Conservation (phyloP, 2,888 invertebrate species). For the Lycocerus yunnanus region DNA sequence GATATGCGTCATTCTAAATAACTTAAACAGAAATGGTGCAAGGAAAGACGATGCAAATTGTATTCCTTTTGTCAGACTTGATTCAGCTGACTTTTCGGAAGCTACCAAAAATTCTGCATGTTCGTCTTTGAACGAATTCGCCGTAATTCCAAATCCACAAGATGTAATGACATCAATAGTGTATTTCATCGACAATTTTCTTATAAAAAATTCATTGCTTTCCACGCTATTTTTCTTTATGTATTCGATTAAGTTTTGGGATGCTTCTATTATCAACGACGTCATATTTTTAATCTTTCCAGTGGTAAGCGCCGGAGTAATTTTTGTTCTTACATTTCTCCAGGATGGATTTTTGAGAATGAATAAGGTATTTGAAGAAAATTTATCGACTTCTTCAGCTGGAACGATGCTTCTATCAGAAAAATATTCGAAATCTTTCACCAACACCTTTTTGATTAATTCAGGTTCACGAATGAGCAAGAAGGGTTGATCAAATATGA, state of each 20-base stretch:
- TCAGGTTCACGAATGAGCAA: slow-evolving; percentile 54
- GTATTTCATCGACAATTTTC: slow-evolving; percentile 50
- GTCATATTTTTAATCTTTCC: slow-evolving; percentile 60
- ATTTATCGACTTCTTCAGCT: slow-evolving; percentile 50
- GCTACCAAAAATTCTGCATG: slow-evolving; percentile 50
- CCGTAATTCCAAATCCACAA: slow-evolving; percentile 55
- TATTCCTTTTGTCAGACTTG: slow-evolving; percentile 39
- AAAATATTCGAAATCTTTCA: slow-evolving; percentile 56
- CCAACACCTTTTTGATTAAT: slow-evolving; percentile 52
- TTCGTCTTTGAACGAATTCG: slow-evolving; percentile 49
- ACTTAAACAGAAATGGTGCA: slow-evolving; percentile 37
- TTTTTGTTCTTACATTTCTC: slow-evolving; percentile 57
- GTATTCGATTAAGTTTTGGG: slow-evolving; percentile 38
- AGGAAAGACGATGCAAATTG: slow-evolving; percentile 41
- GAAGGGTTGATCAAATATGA: slow-evolving; percentile 55
- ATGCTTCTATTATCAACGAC: slow-evolving; percentile 52
- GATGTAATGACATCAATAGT: slow-evolving; percentile 56
- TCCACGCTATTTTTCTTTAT: slow-evolving; percentile 53
- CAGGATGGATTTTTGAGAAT: slow-evolving; percentile 56
- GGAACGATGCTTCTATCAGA: slow-evolving; percentile 55
- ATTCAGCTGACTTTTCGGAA: slow-evolving; percentile 46
- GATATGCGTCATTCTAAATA: slow-evolving; percentile 41
- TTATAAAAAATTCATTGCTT: slow-evolving; percentile 38
- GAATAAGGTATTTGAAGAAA: slow-evolving; percentile 52
- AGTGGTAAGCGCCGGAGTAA: slow-evolving; percentile 59